Base-by-base conservation (phyloP, 2,113 vertebrate species). In the Clinocottus analis region DNA sequence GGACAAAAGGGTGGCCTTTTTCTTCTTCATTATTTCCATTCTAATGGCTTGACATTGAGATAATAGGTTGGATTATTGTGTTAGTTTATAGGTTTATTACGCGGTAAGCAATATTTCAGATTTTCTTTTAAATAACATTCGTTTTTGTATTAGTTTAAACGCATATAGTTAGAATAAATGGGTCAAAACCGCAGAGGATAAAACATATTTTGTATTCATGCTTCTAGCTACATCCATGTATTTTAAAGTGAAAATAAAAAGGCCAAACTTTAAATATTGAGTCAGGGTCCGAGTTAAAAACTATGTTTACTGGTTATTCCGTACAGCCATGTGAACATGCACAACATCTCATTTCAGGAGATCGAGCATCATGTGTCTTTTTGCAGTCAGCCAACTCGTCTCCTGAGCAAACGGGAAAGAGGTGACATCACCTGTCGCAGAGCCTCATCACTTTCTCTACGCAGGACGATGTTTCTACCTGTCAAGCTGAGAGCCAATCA, bases 401-500 rank as follows among this genome's bases (percentile, higher is more conserved):
- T 7, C 7, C 51, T 25, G 2, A 21, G 1, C 13, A 17, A 61
- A 25, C 1, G 27, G 37, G 10, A 58, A 31, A 21, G 19, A 62
- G 47, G 63, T 68, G 64, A 75, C 16, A 17, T 64, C 65, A 47
- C 45, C 59, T 21, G 2, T 41, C 11, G 58, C 7, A 0, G 5
- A 11, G 29, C 51, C 53, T 11, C 72, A 43, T 64, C 58, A 23
- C 45, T 49, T 23, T 47, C 33, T 61, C 51, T 10, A 6, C 2
- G 47, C 79, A 76, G 66, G 66, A n/a, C 76, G 16, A 64, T 29
- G 27, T 53, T 19, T 74, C 39, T 27, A 70, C 41, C 63, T 73
- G 23, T 53, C 62, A 39, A 67, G 33, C 43, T 37, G 37, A 47
- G 10, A 64, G 45, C 63, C 62, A 43, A 69, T 84, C 61, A 69